Conservation (phyloP, 2,797 vertebrate species). For the Synanceia verrucosa region DNA sequence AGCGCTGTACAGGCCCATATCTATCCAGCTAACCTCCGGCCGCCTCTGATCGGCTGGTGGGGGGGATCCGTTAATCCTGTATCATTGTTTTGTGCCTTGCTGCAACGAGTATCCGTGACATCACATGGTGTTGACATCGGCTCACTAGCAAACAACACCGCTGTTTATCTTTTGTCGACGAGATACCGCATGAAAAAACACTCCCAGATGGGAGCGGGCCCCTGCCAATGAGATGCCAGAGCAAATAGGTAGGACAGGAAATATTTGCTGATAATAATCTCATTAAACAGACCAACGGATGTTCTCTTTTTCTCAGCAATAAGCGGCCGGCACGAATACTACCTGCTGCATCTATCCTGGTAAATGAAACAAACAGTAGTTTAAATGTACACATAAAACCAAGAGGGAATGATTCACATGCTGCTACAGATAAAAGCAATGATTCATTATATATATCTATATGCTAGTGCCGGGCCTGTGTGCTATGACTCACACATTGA, state of each 20-base stretch:
- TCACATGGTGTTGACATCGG: conserved; percentile 72
- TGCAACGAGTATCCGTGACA: conserved; percentile 76
- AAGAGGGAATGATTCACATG: conserved; percentile 2
- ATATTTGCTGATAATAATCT: conserved; percentile 80
- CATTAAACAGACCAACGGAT: conserved; percentile 70
- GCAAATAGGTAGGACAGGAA: conserved; percentile 70
- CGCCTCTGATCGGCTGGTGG: conserved; percentile 46
- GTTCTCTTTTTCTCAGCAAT: conserved; percentile 36
- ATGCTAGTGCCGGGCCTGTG: neutral
- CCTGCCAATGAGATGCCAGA: conserved; percentile 63
- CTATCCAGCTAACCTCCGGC: conserved; percentile 58
- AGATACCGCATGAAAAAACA: conserved; percentile 73
- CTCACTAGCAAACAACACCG: conserved; percentile 69
- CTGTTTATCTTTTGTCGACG: conserved; percentile 74
- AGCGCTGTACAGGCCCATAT: conserved; percentile 27
- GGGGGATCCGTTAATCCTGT: conserved; percentile 65
- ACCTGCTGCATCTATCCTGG: conserved; percentile 2
- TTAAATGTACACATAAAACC: conserved; percentile 3
- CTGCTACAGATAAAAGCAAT: conserved; percentile 11
- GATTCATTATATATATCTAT: conserved; percentile 14
- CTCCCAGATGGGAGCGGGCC: conserved; percentile 67
- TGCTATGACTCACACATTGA: conserved; percentile 32
- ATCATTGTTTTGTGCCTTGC: conserved; percentile 71
- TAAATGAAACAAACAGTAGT: conserved; percentile 7
- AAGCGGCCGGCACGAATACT: conserved; percentile 27